These are phyloP conservation scores for Nesoenas mayeri DNA, from an alignment of 2,113 vertebrate species.

Conservation along the genomic window DNA sequence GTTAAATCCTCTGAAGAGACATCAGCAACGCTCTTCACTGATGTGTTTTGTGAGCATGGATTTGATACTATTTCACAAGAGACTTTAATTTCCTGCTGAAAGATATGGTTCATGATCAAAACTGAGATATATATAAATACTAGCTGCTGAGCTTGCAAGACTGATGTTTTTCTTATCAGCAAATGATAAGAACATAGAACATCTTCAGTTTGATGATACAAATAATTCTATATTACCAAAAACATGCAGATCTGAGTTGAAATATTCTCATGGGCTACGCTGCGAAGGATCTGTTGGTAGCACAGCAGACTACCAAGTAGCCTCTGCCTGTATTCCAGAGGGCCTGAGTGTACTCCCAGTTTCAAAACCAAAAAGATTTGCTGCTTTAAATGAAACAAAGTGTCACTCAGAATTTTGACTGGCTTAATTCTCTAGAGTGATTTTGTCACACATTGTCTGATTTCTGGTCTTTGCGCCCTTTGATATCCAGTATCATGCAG, in stretches of 20 bases:
- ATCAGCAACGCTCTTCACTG: neutral
- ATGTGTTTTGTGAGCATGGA: conserved; percentile 16
- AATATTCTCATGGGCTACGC: neutral
- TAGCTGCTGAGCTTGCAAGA: conserved; percentile 1
- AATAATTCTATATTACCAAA: conserved; percentile 14
- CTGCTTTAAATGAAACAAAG: neutral
- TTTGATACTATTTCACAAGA: conserved; percentile 50
- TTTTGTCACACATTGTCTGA: neutral
- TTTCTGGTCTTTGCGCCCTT: neutral
- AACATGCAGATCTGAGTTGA: neutral
- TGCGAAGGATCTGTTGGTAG: neutral
- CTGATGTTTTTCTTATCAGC: conserved; percentile 26
- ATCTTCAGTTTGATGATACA: neutral
- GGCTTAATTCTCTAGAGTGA: neutral
- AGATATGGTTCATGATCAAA: conserved; percentile 33
- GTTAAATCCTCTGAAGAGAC: conserved; percentile 27
- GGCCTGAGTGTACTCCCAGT: neutral
- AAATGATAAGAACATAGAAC: conserved; percentile 14
- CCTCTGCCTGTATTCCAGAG: neutral
- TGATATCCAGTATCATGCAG: neutral
- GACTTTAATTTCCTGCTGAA: conserved; percentile 71
- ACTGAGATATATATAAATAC: neutral
- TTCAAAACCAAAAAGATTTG: neutral
- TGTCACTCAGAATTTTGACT: neutral
- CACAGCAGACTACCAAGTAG: neutral